Conservation (phyloP, 2,888 invertebrate genomes). For the Sesamia inferens region DNA sequence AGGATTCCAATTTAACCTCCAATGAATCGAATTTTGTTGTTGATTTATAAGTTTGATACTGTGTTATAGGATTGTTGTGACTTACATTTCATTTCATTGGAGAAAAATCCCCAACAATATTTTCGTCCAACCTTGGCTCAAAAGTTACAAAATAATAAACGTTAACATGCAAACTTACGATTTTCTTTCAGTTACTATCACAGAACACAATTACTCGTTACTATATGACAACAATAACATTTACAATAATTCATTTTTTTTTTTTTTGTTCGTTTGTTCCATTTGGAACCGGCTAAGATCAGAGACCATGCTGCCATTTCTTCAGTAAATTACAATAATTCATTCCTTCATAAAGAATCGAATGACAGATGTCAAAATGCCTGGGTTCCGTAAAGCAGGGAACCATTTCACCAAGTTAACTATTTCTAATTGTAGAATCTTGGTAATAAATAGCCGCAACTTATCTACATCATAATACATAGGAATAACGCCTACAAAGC, state of each 20-base stretch:
- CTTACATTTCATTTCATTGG: slow-evolving; percentile 16
- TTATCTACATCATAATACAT: neutral
- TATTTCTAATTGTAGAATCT: neutral
- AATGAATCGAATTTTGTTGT: neutral
- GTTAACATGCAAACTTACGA: no score
- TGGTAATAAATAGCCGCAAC: neutral
- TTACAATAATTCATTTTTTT: no score
- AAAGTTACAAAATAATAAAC: neutral
- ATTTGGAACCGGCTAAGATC: no score
- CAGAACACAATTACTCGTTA: no score
- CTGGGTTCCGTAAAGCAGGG: neutral
- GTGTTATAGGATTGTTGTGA: neutral
- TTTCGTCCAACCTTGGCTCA: neutral
- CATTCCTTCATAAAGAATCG: no score
- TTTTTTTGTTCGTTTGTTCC: no score
- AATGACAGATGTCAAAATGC: slow-evolving; percentile 15
- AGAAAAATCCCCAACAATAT: neutral
- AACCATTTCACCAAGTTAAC: neutral
- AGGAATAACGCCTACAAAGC: neutral
- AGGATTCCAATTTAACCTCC: slow-evolving; percentile 38
- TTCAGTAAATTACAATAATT: no score
- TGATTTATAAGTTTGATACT: neutral
- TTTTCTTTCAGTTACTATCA: slow-evolving; percentile 43
- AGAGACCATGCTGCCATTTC: no score
- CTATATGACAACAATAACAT: slow-evolving; percentile 44